phyloP scores from a whole-genome alignment of 2,113 vertebrate genomes.

The Silurus meridionalis region DNA sequence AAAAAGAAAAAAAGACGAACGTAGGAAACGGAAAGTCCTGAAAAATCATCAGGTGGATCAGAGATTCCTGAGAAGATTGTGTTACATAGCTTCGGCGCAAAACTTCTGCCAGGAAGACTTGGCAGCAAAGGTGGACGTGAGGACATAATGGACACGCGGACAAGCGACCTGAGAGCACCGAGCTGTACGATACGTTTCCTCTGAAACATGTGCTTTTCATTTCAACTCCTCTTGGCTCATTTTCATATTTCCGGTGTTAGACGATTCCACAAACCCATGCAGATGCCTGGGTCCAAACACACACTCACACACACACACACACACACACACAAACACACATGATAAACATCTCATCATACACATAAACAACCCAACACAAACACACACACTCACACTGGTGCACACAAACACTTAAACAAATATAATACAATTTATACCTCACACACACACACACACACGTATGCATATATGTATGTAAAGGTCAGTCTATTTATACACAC shows the following conservation, averaged over 20 bases:
- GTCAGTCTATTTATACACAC: neutral
- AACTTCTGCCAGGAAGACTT: slow-evolving; percentile 15
- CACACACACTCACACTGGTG: neutral
- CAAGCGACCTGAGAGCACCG: too few species aligned
- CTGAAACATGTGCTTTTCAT: neutral
- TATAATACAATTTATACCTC: neutral
- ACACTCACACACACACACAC: neutral
- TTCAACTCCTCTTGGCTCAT: neutral
- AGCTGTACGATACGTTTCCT: too few species aligned
- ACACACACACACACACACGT: neutral
- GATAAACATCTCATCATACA: neutral
- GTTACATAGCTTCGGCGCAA: neutral
- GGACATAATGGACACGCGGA: too few species aligned
- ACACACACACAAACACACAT: neutral
- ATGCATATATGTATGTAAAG: neutral
- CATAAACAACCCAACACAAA: neutral
- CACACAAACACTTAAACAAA: neutral
- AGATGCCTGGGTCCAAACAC: too few species aligned
- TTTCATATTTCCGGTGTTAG: neutral
- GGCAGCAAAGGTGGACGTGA: neutral
- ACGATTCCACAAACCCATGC: neutral
- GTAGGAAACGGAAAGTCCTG: too few species aligned
- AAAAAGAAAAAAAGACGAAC: too few species aligned
- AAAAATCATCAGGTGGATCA: neutral
- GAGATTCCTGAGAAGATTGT: neutral